Base-by-base conservation (phyloP, 2,113 vertebrate genomes). In the Vidua macroura region DNA sequence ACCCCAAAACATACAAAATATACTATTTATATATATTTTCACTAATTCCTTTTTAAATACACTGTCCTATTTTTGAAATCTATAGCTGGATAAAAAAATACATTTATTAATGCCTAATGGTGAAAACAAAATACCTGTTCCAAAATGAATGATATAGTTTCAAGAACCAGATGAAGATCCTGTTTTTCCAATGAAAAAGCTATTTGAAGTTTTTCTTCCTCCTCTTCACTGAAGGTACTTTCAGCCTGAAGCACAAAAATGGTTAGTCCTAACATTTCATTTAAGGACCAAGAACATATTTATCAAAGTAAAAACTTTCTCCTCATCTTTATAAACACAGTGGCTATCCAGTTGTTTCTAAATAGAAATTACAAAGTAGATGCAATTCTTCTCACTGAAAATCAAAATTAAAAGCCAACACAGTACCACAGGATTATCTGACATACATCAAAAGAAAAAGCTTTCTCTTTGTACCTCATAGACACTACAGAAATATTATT, bases 171-270 rank as follows among this genome's bases (percentile, higher is more conserved):
- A 79, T 97, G 98, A 58, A 99, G 99, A 88, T 98, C 98, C 67
- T 98, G 98, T 94, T 99, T 99, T 78, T 99, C 98, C 97, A 99
- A 51, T 6, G 98, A 98, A 86, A 99, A 98, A 33, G 99, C 99
- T 41, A 92, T 89, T 79, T 99, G 98, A 83, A 99, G 98, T 83
- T 99, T 99, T 97, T 99, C 98, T 93, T 99, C 99, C 79, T 99
- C 99, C 43, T 99, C 99, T 92, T 99, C 98, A 87, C 98, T 99
- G 97, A 99, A 99, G 49, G 98, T 98, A 58, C 97, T 98, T 92
- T 99, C 99, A 58, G 96, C 97, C 99, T 99, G 82, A 72, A 97
- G 97, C 16, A 96, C 51, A 95, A 86, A 96, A 80, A 64, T 4
- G 3, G 27, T 92, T 90, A 89, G 63, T 86, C 24, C 53, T 52